Percentiles rank a stretch among this genome's conserved stretches.
Evolutionary conservation across 2,113 vertebrate species (phyloP).

Genomic region (Clarias macrocephalus): DNA sequence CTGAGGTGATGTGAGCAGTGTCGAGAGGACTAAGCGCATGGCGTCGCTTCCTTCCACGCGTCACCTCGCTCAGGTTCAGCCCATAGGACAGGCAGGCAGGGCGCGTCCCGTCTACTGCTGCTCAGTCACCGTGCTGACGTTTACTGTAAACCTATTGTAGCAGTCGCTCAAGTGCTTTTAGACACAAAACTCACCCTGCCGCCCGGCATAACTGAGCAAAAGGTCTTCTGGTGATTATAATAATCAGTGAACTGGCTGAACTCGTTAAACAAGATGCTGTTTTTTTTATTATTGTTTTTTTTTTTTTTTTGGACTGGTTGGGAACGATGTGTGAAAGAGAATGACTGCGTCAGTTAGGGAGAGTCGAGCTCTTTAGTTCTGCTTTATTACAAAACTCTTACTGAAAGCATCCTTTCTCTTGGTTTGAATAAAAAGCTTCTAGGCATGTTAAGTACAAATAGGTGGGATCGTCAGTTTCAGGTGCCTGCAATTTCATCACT

Average conservation of each 20-base stretch:
- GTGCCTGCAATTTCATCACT: background rate
- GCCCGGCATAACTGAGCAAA: background rate
- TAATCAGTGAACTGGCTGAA: background rate
- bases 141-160: slow-evolving; percentile 26
- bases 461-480: background rate
- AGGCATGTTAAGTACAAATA: background rate
- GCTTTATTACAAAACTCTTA: background rate
- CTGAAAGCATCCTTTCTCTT: background rate
- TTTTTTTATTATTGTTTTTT: background rate
- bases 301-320: background rate
- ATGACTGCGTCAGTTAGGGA: background rate
- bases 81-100: slow-evolving; percentile 2
- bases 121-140: background rate
- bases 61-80: slow-evolving; percentile 46
- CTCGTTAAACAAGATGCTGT: background rate
- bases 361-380: background rate
- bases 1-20: slow-evolving; percentile 19
- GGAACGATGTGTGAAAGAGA: background rate
- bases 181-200: background rate
- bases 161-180: background rate
- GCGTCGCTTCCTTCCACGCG: slow-evolving; percentile 30
- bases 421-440: background rate
- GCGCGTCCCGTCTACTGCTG: background rate
- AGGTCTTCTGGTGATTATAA: background rate
- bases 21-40: slow-evolving; percentile 1